Percentiles rank a stretch among this genome's conserved stretches.
Conservation (phyloP, 2,888 invertebrate species). For the Drosophila setosimentum region DNA sequence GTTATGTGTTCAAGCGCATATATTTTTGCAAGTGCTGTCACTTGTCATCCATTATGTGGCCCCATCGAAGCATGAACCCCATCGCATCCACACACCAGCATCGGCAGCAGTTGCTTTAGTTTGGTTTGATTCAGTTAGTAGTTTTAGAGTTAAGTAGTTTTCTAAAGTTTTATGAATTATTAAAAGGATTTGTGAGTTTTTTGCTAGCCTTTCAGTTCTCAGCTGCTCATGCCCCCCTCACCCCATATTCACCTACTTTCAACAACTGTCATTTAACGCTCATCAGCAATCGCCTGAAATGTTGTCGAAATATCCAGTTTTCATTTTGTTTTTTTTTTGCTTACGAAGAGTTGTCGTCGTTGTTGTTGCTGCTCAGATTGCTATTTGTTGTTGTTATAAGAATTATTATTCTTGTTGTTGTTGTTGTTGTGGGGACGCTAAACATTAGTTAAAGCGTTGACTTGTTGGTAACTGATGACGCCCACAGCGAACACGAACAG, state of each 20-base stretch:
- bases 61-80: constrained; percentile 6
- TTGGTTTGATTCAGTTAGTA: constrained; percentile 79
- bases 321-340: constrained; percentile 59
- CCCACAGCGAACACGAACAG: constrained; percentile 28
- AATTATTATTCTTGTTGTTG: constrained; percentile 15
- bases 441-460: constrained; percentile 64
- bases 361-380: constrained; percentile 11
- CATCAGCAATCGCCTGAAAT: constrained; percentile 72
- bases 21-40: constrained; percentile 14
- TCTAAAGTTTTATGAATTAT: constrained; percentile 77
- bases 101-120: constrained; percentile 67
- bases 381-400: not conserved
- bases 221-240: constrained; percentile 7
- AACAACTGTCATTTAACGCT: constrained; percentile 12
- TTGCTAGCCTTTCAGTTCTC: constrained; percentile 76
- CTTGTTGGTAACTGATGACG: constrained; percentile 43
- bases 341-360: constrained; percentile 31
- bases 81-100: constrained; percentile 9
- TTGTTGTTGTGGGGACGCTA: constrained; percentile 25
- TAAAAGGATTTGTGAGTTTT: constrained; percentile 78
- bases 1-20: not conserved
- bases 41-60: constrained; percentile 35
- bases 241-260: not conserved
- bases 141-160: constrained; percentile 80
- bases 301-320: constrained; percentile 77